A percentile compares a stretch with the other conserved stretches of the same genome.
phyloP scores from a whole-genome alignment of 2,797 vertebrate species.

The Anabacerthia variegaticeps region DNA sequence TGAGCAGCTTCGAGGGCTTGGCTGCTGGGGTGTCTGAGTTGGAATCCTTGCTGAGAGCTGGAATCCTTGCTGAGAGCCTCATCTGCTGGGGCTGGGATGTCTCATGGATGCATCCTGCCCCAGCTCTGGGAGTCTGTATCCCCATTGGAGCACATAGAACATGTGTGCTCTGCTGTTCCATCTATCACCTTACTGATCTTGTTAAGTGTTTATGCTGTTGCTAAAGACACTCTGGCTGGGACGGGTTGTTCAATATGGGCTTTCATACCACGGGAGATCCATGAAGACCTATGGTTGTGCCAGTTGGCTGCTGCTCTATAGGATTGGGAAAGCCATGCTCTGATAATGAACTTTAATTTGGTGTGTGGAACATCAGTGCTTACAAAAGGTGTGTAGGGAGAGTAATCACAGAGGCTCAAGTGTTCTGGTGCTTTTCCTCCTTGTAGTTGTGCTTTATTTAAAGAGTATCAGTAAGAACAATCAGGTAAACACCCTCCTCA shows the following conservation, averaged over 20 bases:
- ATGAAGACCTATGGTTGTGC: not conserved
- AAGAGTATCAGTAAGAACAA: not conserved
- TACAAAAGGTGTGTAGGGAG: not conserved
- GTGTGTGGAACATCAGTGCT: accelerated
- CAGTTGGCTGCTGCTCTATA: not conserved
- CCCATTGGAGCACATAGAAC: not conserved
- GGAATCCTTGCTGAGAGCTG: not conserved
- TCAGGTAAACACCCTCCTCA: not conserved
- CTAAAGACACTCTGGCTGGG: not conserved
- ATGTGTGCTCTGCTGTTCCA: not conserved
- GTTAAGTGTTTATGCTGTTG: not conserved
- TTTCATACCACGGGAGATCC: not conserved
- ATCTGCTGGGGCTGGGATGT: not conserved
- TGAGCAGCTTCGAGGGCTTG: not conserved
- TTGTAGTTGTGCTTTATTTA: not conserved
- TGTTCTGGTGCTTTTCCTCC: not conserved
- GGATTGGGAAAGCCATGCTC: not conserved
- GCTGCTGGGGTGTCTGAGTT: not conserved
- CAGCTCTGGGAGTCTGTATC: not conserved
- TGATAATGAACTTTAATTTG: not conserved
- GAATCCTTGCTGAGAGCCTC: not conserved
- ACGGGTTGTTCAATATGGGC: not conserved
- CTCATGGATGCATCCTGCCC: not conserved
- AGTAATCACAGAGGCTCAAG: accelerated
- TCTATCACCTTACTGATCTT: not conserved